phyloP scores from a whole-genome alignment of 2,888 invertebrate genomes.

The Caenorhabditis sp. region DNA sequence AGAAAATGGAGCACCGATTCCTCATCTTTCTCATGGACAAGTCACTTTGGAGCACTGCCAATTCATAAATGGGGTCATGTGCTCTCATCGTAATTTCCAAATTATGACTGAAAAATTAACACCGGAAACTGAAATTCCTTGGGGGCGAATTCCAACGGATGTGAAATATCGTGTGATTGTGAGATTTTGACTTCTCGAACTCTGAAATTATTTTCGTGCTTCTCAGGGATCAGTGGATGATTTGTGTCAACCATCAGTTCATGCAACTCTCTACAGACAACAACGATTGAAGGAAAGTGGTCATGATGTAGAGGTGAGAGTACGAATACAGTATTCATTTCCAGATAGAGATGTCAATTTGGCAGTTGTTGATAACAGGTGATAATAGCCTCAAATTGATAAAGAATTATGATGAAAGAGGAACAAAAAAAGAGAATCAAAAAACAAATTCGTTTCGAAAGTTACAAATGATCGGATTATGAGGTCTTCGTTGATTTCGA shows the following conservation, averaged over 20 bases:
- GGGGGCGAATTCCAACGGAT: constrained; percentile 60
- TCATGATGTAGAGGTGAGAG: constrained; percentile 62
- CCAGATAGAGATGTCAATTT: constrained; percentile 1
- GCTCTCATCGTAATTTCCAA: constrained; percentile 50
- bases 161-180: constrained; percentile 64
- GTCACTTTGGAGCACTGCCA: constrained; percentile 55
- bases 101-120: constrained; percentile 49
- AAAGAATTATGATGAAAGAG: background rate
- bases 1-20: constrained; percentile 61
- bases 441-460: too few species aligned
- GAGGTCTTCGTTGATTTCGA: background rate
- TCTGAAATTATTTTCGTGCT: background rate
- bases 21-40: constrained; percentile 58
- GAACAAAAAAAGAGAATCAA: background rate
- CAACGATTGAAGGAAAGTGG: constrained; percentile 56
- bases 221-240: constrained; percentile 69
- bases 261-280: constrained; percentile 49
- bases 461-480: constrained; percentile 15
- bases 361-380: background rate
- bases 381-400: constrained; percentile 2
- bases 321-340: background rate
- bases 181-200: constrained; percentile 1
- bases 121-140: constrained; percentile 57
- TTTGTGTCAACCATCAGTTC: constrained; percentile 62
- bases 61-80: constrained; percentile 61